Percentiles rank a stretch among this genome's conserved stretches.
Conservation (phyloP, 2,113 vertebrate genomes). For the Corythoichthys intestinalis region DNA sequence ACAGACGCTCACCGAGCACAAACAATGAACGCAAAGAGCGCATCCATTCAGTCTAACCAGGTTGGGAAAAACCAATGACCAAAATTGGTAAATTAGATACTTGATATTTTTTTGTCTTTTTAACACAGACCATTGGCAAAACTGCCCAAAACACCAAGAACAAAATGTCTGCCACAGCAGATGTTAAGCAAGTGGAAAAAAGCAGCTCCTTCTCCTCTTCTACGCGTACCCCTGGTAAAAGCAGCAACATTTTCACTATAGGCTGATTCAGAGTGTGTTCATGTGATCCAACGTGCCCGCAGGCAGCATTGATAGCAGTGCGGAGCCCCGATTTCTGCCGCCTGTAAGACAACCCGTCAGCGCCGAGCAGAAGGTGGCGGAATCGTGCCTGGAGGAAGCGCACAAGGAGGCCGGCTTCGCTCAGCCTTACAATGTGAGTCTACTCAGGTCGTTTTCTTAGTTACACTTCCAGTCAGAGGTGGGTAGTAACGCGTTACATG, state of each 20-base stretch:
- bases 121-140: slow-evolving; percentile 40
- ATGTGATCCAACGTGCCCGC: slow-evolving; percentile 13
- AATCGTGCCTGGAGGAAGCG: slow-evolving; percentile 72
- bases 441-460: too few species aligned
- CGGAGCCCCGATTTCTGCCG: slow-evolving; percentile 56
- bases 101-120: not conserved
- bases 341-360: slow-evolving; percentile 51
- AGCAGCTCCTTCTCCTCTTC: slow-evolving; percentile 31
- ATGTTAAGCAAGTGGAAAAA: slow-evolving; percentile 12
- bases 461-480: too few species aligned
- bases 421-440: slow-evolving; percentile 69
- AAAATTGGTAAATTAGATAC: not conserved
- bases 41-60: slow-evolving; percentile 10
- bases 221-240: slow-evolving; percentile 45
- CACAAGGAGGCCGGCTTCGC: slow-evolving; percentile 74
- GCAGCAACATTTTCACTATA: not conserved
- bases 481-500: too few species aligned
- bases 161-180: slow-evolving; percentile 4
- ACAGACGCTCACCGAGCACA: slow-evolving; percentile 22
- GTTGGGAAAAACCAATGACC: slow-evolving; percentile 18
- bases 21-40: slow-evolving; percentile 39
- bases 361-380: slow-evolving; percentile 56
- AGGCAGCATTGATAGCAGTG: slow-evolving; percentile 55
- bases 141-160: slow-evolving; percentile 26
- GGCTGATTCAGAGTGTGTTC: not conserved